A percentile compares a stretch with the other conserved stretches of the same genome.
phyloP scores from a whole-genome alignment of 2,888 invertebrate genomes.

The Idaea biselata region DNA sequence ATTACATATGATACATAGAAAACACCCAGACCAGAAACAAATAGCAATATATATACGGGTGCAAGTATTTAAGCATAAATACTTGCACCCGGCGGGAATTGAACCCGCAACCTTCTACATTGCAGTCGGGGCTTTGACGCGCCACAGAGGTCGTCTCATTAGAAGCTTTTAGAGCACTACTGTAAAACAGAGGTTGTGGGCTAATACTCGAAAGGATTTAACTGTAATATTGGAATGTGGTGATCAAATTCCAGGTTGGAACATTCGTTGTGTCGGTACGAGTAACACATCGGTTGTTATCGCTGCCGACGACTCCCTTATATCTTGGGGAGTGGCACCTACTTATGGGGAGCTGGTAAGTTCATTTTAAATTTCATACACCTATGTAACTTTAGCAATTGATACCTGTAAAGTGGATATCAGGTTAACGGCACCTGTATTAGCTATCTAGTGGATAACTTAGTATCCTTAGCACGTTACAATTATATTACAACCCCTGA shows the following conservation, averaged over 20 bases:
- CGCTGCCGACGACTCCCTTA: constrained; percentile 93
- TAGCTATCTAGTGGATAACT: too few relatives aligned
- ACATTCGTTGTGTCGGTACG: constrained; percentile 90
- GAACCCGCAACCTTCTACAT: too few relatives aligned
- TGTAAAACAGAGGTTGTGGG: background rate
- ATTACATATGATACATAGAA: too few relatives aligned
- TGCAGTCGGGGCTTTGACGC: too few relatives aligned
- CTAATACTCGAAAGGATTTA: background rate
- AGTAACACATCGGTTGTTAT: constrained; percentile 92
- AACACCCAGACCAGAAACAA: too few relatives aligned
- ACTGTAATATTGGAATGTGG: background rate
- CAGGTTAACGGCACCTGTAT: background rate
- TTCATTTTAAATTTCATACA: constrained; percentile 9
- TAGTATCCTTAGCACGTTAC: too few relatives aligned
- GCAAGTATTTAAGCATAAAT: too few relatives aligned
- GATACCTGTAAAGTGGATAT: background rate
- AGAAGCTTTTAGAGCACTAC: background rate
- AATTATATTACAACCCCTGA: too few relatives aligned
- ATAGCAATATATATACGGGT: too few relatives aligned
- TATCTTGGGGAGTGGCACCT: constrained; percentile 96
- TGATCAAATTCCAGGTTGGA: constrained; percentile 85
- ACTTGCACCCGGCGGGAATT: too few relatives aligned
- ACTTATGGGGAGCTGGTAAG: constrained; percentile 94
- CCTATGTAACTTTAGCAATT: background rate
- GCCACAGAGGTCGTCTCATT: too few relatives aligned